These are phyloP conservation scores for Furcula furcula DNA, from an alignment of 2,888 invertebrate genomes.

Conservation along the genomic window DNA sequence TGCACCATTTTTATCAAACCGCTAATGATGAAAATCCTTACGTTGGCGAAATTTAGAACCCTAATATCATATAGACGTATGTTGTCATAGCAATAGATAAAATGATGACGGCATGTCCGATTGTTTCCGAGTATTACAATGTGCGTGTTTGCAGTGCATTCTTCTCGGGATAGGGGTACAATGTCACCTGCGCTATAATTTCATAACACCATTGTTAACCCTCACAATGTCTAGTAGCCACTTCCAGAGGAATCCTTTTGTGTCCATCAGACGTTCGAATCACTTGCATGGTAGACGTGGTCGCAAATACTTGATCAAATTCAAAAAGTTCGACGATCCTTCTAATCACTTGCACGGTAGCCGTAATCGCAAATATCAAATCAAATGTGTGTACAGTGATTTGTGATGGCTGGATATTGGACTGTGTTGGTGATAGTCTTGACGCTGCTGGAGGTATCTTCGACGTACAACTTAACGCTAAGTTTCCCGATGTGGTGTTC, in stretches of 20 bases:
- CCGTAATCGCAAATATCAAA: neutral
- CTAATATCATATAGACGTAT: no score
- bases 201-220: constrained; percentile 27
- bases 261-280: constrained; percentile 6
- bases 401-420: constrained; percentile 18
- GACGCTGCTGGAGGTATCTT: constrained; percentile 42
- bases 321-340: no score
- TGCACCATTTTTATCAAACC: no score
- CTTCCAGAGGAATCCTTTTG: constrained; percentile 13
- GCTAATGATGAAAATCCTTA: no score
- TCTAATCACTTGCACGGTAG: no score
- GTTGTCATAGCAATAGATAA: neutral
- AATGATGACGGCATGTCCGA: neutral
- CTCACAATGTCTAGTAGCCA: constrained; percentile 13
- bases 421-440: constrained; percentile 27
- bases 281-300: constrained; percentile 11
- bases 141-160: constrained; percentile 9
- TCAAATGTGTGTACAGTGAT: constrained; percentile 1
- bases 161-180: constrained; percentile 14
- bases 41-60: no score
- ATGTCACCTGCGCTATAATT: constrained; percentile 7
- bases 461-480: constrained; percentile 37
- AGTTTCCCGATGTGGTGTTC: constrained; percentile 40
- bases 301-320: no score
- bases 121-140: constrained; percentile 13